These are phyloP conservation scores for Telmatochromis brachygnathus DNA, from an alignment of 2,113 vertebrate species.

Conservation along the genomic window DNA sequence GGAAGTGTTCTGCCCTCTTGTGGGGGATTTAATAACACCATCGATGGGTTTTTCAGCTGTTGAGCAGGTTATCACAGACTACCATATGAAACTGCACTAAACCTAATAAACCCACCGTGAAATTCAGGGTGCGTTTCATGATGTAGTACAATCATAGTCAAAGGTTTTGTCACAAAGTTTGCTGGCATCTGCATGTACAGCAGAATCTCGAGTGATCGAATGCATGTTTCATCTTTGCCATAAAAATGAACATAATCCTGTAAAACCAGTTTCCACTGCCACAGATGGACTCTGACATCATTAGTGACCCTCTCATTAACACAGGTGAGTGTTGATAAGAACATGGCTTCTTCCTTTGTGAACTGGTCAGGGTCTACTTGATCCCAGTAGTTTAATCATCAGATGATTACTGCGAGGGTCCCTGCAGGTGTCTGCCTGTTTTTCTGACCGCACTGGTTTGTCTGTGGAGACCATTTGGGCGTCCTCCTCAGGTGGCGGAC, in stretches of 20 bases:
- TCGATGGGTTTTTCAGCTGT: too few relatives aligned
- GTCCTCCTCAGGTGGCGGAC: background rate
- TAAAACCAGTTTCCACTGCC: background rate
- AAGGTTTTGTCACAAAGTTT: background rate
- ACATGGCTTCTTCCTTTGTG: background rate
- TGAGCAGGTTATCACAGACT: background rate
- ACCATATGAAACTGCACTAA: background rate
- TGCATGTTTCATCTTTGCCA: background rate
- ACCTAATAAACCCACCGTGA: background rate
- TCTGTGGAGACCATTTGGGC: background rate
- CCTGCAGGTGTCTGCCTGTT: background rate
- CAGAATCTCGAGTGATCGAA: background rate
- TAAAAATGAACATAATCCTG: background rate
- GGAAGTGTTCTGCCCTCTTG: background rate
- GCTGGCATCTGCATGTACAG: background rate
- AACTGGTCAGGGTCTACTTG: background rate
- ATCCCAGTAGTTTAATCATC: background rate
- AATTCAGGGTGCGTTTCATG: background rate
- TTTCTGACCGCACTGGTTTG: background rate
- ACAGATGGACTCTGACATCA: background rate
- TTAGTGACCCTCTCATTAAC: background rate
- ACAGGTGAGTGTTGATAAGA: background rate
- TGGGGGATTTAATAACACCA: background rate
- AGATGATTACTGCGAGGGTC: rapidly evolving
- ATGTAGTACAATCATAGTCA: background rate